These are phyloP conservation scores for Neomorphus geoffroyi DNA, from an alignment of 2,797 vertebrate genomes.

Conservation along the genomic window DNA sequence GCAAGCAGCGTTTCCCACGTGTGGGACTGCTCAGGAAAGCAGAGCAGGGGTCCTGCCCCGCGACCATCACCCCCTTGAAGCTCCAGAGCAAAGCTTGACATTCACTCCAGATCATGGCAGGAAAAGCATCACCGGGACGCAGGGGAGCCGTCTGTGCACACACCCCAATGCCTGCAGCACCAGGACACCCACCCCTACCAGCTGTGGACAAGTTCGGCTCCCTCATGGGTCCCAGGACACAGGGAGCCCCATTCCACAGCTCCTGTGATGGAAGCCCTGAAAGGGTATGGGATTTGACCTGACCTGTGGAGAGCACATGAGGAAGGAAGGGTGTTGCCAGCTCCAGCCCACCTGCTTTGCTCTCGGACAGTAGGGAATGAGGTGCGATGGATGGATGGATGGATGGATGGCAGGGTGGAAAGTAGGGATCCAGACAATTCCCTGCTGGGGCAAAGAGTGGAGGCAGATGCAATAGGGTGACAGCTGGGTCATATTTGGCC, in stretches of 20 bases:
- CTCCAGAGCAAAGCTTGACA: background rate
- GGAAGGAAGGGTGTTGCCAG: background rate
- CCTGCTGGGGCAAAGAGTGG: background rate
- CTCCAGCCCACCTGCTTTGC: background rate
- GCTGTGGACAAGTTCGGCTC: background rate
- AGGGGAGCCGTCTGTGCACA: background rate
- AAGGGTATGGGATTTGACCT: background rate
- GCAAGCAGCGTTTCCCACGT: background rate
- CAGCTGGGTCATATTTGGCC: background rate
- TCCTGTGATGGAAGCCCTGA: background rate
- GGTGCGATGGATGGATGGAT: background rate
- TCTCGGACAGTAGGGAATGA: background rate
- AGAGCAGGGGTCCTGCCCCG: background rate
- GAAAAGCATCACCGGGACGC: background rate
- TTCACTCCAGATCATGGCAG: background rate
- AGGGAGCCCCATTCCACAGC: background rate
- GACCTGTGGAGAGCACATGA: background rate
- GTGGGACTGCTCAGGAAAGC: background rate
- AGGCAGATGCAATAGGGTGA: background rate
- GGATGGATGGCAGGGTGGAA: background rate
- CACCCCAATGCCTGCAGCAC: accelerated
- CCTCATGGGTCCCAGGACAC: accelerated
- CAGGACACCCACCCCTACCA: background rate
- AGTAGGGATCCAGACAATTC: background rate
- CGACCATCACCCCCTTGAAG: background rate